Percentiles rank a stretch among this genome's conserved stretches.
Evolutionary conservation across 2,113 vertebrate genomes (phyloP).

Genomic region (Toxotes chatareus): DNA sequence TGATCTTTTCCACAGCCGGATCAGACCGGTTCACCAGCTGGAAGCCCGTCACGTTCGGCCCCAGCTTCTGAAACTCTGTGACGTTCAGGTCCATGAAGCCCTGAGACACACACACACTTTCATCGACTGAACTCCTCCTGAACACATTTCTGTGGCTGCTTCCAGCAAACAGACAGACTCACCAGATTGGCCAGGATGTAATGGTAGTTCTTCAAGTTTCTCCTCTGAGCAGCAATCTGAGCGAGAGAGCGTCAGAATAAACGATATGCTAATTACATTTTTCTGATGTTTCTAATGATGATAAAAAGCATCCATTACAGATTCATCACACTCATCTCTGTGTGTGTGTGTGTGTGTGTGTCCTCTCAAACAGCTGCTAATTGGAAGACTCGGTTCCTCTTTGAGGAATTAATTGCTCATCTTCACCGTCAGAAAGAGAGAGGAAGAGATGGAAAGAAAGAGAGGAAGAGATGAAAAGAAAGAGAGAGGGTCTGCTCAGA

Average conservation of each 20-base stretch:
- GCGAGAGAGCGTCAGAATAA: conserved; percentile 18
- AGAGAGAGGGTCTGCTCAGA: conserved; percentile 17
- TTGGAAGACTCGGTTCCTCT: conserved; percentile 68
- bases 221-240: conserved; percentile 93
- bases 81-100: conserved; percentile 96
- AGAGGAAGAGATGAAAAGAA: conserved; percentile 13
- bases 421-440: conserved; percentile 46
- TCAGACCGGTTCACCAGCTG: conserved; percentile 93
- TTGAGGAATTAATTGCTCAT: conserved; percentile 76
- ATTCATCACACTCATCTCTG: conserved; percentile 30
- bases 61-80: conserved; percentile 91
- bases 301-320: conserved; percentile 53
- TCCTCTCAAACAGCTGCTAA: conserved; percentile 67
- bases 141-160: neutral
- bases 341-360: conserved; percentile 24
- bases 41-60: conserved; percentile 95
- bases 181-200: conserved; percentile 96
- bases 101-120: conserved; percentile 72
- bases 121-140: neutral
- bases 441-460: conserved; percentile 34
- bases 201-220: conserved; percentile 95
- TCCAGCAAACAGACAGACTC: conserved; percentile 68
- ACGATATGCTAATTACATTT: conserved; percentile 51
- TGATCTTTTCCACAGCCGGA: conserved; percentile 86
- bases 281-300: conserved; percentile 59